Base-by-base conservation (phyloP, 35 echinoderm and acorn worm genomes). In the Apostichopus parvimensis region DNA sequence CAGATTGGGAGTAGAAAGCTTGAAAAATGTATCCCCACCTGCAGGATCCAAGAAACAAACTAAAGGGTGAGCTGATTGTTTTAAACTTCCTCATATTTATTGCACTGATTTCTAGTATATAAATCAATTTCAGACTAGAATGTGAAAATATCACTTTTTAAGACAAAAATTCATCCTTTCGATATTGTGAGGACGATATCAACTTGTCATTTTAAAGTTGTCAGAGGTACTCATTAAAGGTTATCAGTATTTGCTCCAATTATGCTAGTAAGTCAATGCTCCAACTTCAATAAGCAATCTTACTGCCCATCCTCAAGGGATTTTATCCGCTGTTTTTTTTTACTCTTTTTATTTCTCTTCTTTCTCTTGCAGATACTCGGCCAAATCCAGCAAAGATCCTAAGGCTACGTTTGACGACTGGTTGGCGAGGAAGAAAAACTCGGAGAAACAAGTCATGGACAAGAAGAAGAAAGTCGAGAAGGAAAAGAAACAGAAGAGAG, bases 401-500 rank as follows among this genome's bases (percentile, higher is more conserved):
- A 91, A 95, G 77, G 87, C 91, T 6, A 91, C 94, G 21, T 98
- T 92, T 59, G 94, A 93, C 21, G 88, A 92, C 62, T 95, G 94
- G 94, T 83, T 97, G 68, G 56, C 92, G 6, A 73, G 89, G 73
- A 96, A 96, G 75, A 88, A 96, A 57, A 75, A 20, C 54, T 92
- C 91, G 1, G 95, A 96, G 87, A 87, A 89, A 17, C 80, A 78
- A 53, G 82, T 92, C 17, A 91, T 81, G 24, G 95, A 96, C n/a
- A 88, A 72, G 53, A 96, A 90, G 66, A 91, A 85, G 72, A 91
- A 93, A 24, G 91, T 80, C 22, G 66, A 80, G 22, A 79, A 96
- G 79, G 77, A 92, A 18, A 78, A 92, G 80, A 96, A 96, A 87
- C 92, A 91, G 57, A 98, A 94, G 87, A 87, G 88, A 73, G 93